These are phyloP conservation scores for Matsumyia berberina DNA, from an alignment of 2,888 invertebrate species.

Conservation along the genomic window DNA sequence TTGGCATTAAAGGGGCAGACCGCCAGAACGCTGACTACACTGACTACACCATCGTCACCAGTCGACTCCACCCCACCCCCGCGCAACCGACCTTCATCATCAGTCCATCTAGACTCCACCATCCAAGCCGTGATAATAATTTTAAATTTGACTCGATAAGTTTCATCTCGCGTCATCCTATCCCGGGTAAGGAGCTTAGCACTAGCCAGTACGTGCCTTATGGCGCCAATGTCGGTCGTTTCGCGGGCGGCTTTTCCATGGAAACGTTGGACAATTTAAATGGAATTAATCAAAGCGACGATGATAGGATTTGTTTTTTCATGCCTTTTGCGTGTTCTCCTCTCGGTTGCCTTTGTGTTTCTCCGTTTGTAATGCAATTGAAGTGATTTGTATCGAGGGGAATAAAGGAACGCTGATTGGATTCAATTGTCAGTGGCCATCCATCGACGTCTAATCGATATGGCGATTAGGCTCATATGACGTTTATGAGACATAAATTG, in stretches of 20 bases:
- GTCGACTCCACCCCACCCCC: background rate
- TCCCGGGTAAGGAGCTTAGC: slow-evolving; percentile 47
- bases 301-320: slow-evolving; percentile 40
- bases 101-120: background rate
- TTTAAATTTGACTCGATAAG: slow-evolving; percentile 55
- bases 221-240: slow-evolving; percentile 66
- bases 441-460: slow-evolving; percentile 63
- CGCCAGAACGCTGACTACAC: slow-evolving; percentile 40
- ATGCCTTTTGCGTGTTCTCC: slow-evolving; percentile 1
- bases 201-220: slow-evolving; percentile 48
- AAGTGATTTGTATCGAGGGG: slow-evolving; percentile 47
- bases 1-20: slow-evolving; percentile 70
- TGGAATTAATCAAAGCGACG: slow-evolving; percentile 68
- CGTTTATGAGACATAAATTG: slow-evolving; percentile 67
- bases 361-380: slow-evolving; percentile 37
- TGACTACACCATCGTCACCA: slow-evolving; percentile 11
- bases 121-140: slow-evolving; percentile 58
- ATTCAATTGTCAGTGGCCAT: slow-evolving; percentile 49
- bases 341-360: slow-evolving; percentile 9
- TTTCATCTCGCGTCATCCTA: slow-evolving; percentile 56
- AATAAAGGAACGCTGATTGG: slow-evolving; percentile 33
- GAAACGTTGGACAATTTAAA: slow-evolving; percentile 72
- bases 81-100: slow-evolving; percentile 26
- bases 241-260: slow-evolving; percentile 49
- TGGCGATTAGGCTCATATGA: slow-evolving; percentile 43